Base-by-base conservation (phyloP, 1,140 invertebrate species). In the Pseudachorutes palmiensis region DNA sequence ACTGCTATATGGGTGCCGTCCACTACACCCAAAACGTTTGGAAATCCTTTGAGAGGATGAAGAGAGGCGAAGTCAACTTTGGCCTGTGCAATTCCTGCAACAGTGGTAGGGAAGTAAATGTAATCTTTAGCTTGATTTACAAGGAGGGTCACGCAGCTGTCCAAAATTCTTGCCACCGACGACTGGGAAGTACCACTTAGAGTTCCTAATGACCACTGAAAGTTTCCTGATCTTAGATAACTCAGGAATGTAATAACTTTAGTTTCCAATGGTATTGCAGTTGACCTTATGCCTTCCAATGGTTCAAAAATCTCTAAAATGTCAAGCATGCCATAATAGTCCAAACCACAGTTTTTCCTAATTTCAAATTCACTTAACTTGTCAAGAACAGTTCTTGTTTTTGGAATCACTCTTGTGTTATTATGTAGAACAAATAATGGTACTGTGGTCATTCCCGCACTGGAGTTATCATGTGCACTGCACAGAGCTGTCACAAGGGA, bases 1-100 rank as follows among this genome's bases (percentile, higher is more conserved):
- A 76, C 75, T 19, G 36, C 16, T 1, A 76, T 63, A 57, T 76
- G 75, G 1, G 74, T 76, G 22, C 76, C 74, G 59, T 76, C 76
- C 26, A 76, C 68, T 24, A 67, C 60, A 1, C 72, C 74, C n/a
- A 69, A 63, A 0, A 75, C 66, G 33, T 70, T 69, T 0, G 67
- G 67, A 61, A 71, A 64, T 45, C 33, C 24, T 0, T 30, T 14
- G 2, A 58, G 45, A 0, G 31, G 28, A 36, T 24, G 28, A 9
- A 55, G 24, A 5, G 12, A 5, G 12, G 51, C 51, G 58, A 71
- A 71, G 9, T 32, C 12, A 22, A 29, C 16, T 28, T 71, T 71
- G 1, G 22, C 1, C 5, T 2, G n/a, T 1, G 16, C 26, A 16
- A 63, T 1, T 1, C 26, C 63, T 2, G 28, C 22, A 3, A 66